These are phyloP conservation scores for Gnatocerus cornutus DNA, from an alignment of 2,888 invertebrate genomes.

Conservation along the genomic window DNA sequence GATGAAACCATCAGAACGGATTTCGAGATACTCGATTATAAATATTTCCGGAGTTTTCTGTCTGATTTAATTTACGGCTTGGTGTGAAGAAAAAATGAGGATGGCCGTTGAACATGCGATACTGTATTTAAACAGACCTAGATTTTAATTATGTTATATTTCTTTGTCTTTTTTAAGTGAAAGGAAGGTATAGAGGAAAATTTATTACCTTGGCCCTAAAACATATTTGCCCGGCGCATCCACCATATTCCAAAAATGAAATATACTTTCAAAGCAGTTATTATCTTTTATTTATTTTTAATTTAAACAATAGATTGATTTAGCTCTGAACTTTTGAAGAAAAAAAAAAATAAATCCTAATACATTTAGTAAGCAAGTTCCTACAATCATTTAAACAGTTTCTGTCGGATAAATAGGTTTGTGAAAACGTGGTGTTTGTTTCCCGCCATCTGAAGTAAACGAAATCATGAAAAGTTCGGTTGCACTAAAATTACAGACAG, in stretches of 20 bases:
- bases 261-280: too few species aligned
- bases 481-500: not conserved
- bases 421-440: too few species aligned
- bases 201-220: not conserved
- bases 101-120: conserved; percentile 7
- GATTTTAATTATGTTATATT: conserved; percentile 2
- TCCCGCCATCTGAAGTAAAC: too few species aligned
- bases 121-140: not conserved
- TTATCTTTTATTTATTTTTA: too few species aligned
- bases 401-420: too few species aligned
- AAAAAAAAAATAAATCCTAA: too few species aligned
- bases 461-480: too few species aligned
- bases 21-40: not conserved
- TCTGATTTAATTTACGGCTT: not conserved
- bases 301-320: too few species aligned
- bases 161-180: conserved; percentile 5
- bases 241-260: conserved; percentile 10
- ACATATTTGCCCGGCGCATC: conserved; percentile 17
- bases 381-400: too few species aligned
- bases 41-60: conserved; percentile 5
- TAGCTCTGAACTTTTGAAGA: too few species aligned
- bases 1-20: not conserved
- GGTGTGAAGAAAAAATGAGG: not conserved
- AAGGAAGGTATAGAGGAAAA: not conserved
- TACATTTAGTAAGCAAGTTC: too few species aligned